These are phyloP conservation scores for Sitophilus oryzae DNA, from an alignment of 1,140 invertebrate genomes.

Conservation along the genomic window DNA sequence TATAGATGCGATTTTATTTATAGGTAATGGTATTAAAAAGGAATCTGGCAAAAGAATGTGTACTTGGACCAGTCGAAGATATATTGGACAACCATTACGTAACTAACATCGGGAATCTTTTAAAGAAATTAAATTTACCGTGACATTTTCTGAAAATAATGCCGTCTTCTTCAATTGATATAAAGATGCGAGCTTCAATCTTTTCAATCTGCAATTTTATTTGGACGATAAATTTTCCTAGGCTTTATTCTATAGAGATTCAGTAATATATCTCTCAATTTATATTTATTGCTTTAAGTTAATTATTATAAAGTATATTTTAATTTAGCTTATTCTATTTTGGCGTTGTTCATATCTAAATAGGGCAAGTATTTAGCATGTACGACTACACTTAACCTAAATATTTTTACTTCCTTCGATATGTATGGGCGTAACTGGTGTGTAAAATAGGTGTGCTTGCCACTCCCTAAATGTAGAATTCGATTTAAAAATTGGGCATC, in stretches of 20 bases:
- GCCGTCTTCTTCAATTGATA: constrained; percentile 12
- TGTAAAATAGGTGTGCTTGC: no score
- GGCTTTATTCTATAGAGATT: constrained; percentile 10
- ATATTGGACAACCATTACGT: constrained; percentile 17
- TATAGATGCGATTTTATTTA: no score
- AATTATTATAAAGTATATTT: no score
- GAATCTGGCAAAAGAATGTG: not conserved
- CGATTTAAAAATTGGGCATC: no score
- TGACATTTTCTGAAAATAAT: constrained; percentile 9
- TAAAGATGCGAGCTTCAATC: constrained; percentile 14
- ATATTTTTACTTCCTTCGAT: no score
- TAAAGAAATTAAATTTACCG: constrained; percentile 24
- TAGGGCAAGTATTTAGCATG: no score
- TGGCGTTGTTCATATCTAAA: no score
- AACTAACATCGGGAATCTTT: constrained; percentile 21
- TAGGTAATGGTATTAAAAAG: not conserved
- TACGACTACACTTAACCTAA: no score
- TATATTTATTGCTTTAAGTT: no score
- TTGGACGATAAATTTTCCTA: constrained; percentile 14
- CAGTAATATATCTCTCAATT: constrained; percentile 12
- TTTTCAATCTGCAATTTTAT: constrained; percentile 21
- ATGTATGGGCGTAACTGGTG: no score
- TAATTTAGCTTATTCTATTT: no score
- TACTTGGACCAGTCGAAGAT: not conserved
- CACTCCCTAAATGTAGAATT: no score